Evolutionary conservation across 2,888 invertebrate species (phyloP), one percentile per base, ranked within the genome.

Genomic region (Ectobius pallidus): DNA sequence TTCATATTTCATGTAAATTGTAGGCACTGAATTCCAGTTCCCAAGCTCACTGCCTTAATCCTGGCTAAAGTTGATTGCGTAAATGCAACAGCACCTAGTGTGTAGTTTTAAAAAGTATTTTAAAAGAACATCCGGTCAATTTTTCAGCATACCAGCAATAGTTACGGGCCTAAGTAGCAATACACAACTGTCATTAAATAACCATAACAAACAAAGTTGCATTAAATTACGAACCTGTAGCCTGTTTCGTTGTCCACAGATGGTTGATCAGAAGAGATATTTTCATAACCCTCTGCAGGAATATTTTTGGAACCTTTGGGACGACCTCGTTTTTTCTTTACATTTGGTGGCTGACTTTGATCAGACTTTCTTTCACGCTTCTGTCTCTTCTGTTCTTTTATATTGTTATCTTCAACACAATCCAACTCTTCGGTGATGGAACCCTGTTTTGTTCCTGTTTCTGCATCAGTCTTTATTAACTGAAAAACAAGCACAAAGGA

Each of bases 281-380:
- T 58, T n/a, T 16, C 25, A 58, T 58, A 32, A 42, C 67, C 61
- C 9, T 44, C 30, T 20, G 44, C 52, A 25, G 27, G 22, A 20
- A 34, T 27, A 52, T 72, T 77, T 25, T 74, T 74, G 27, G 76
- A 77, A 14, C 77, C 77, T 52, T 73, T 76, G 0, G 77, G 78
- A 65, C 77, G 72, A 16, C 76, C 77, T 49, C 69, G 68, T 42
- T 63, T 78, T 70, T 72, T 74, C 27, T 49, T 49, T 18, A 25
- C 67, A 30, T 9, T 14, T n/a, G 42, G 42, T 4, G 9, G 0
- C 14, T 14, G 18, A 1, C 46, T 9, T 27, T 20, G 46, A 2
- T 49, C 11, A n/a, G 65, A 27, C 7, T 39, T 32, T 18, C 30
- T 22, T 25, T 69, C 70, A 25, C n/a, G 16, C 20, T 32, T 58